phyloP scores from a whole-genome alignment of 2,797 vertebrate genomes.

The Tangara arthus region DNA sequence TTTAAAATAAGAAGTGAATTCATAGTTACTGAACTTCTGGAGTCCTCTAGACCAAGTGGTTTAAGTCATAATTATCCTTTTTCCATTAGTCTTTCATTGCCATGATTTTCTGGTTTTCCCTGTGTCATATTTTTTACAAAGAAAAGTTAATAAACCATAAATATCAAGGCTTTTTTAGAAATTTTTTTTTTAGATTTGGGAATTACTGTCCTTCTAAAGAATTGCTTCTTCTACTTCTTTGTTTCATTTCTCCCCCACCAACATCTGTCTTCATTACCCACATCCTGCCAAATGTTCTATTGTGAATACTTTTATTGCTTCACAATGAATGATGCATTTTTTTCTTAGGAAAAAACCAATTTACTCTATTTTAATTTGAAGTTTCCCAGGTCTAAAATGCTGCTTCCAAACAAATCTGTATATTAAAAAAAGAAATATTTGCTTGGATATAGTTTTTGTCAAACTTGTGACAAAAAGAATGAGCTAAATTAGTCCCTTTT shows the following conservation, averaged over 20 bases:
- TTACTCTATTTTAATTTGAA: neutral
- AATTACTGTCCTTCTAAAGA: neutral
- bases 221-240: neutral
- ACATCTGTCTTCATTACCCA: neutral
- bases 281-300: neutral
- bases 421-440: neutral
- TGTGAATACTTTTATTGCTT: neutral
- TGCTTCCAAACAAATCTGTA: neutral
- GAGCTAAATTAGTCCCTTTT: neutral
- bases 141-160: neutral
- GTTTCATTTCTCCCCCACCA: neutral
- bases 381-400: neutral
- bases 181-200: neutral
- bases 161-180: neutral
- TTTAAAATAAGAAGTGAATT: neutral
- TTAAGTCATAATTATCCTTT: neutral
- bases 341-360: neutral
- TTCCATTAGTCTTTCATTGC: neutral
- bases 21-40: neutral
- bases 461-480: neutral
- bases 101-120: neutral
- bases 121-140: neutral
- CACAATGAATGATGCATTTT: neutral
- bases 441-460: neutral
- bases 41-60: neutral